Evolutionary conservation across 2,113 vertebrate genomes (phyloP).

Genomic region (Argyrosomus japonicus): DNA sequence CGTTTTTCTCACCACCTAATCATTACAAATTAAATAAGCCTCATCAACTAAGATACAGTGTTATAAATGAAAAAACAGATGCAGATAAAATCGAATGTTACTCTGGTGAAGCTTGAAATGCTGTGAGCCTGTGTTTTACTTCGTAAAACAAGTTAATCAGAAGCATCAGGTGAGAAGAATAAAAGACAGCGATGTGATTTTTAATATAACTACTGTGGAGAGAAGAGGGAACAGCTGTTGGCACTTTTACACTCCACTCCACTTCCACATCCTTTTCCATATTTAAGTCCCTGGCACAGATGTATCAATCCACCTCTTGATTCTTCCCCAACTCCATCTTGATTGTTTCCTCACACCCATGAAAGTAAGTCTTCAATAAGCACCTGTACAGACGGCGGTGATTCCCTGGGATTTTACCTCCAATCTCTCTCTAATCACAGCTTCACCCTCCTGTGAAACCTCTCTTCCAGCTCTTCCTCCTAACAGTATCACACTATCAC

Average conservation of each 20-base stretch:
- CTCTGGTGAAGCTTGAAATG: not conserved
- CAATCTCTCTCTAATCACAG: conserved; percentile 75
- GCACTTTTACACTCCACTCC: conserved; percentile 1
- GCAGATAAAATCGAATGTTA: not conserved
- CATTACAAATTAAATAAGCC: conserved; percentile 30
- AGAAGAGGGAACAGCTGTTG: conserved; percentile 44
- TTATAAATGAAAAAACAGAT: not conserved
- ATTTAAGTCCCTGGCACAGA: conserved; percentile 49
- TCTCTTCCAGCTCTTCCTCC: conserved; percentile 22
- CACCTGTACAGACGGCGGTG: conserved; percentile 51
- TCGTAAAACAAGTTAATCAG: conserved; percentile 12
- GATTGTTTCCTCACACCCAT: conserved; percentile 67
- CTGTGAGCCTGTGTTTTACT: not conserved
- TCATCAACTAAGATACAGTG: not conserved
- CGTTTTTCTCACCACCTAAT: conserved; percentile 21
- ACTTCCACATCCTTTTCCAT: conserved; percentile 19
- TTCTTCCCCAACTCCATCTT: conserved; percentile 34
- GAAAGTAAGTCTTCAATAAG: conserved; percentile 69
- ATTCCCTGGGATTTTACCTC: conserved; percentile 67
- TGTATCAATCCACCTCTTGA: conserved; percentile 41
- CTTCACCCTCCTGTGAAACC: conserved; percentile 55
- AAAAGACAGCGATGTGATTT: not conserved
- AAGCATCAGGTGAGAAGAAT: conserved; percentile 30
- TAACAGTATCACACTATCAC: conserved; percentile 55
- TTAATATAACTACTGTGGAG: conserved; percentile 25